These are phyloP conservation scores for Xenops minutus DNA, from an alignment of 2,797 vertebrate genomes.

Conservation along the genomic window DNA sequence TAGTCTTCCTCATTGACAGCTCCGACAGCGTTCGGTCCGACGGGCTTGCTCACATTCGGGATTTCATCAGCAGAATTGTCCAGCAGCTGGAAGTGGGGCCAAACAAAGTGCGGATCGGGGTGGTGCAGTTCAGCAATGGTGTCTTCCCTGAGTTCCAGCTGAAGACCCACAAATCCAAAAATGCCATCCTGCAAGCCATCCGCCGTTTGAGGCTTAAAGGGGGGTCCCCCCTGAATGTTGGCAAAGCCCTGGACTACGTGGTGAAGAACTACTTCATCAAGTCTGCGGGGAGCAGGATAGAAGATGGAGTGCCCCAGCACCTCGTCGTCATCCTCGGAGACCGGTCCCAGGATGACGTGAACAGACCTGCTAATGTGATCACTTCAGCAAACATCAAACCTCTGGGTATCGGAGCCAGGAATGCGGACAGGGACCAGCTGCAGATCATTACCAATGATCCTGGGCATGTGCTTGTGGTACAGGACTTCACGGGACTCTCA, in stretches of 20 bases:
- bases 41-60: slow-evolving; percentile 87
- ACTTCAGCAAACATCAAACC: slow-evolving; percentile 76
- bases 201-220: slow-evolving; percentile 85
- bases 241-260: slow-evolving; percentile 86
- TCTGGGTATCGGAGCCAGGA: slow-evolving; percentile 83
- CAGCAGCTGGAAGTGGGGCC: slow-evolving; percentile 84
- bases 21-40: slow-evolving; percentile 76
- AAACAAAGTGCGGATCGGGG: slow-evolving; percentile 83
- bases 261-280: slow-evolving; percentile 82
- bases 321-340: slow-evolving; percentile 91
- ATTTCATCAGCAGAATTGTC: slow-evolving; percentile 86
- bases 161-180: slow-evolving; percentile 82
- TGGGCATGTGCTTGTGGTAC: slow-evolving; percentile 78
- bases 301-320: slow-evolving; percentile 88
- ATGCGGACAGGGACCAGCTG: slow-evolving; percentile 80
- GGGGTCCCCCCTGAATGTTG: slow-evolving; percentile 83
- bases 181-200: slow-evolving; percentile 76
- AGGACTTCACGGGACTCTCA: slow-evolving; percentile 80
- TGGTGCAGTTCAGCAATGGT: slow-evolving; percentile 87
- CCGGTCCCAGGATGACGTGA: slow-evolving; percentile 83
- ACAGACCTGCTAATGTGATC: slow-evolving; percentile 77
- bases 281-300: slow-evolving; percentile 82
- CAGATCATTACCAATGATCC: slow-evolving; percentile 75
- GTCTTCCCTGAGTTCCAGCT: slow-evolving; percentile 87
- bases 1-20: slow-evolving; percentile 93